phyloP scores from a whole-genome alignment of 2,113 vertebrate genomes.

The Erinaceus europaeus region DNA sequence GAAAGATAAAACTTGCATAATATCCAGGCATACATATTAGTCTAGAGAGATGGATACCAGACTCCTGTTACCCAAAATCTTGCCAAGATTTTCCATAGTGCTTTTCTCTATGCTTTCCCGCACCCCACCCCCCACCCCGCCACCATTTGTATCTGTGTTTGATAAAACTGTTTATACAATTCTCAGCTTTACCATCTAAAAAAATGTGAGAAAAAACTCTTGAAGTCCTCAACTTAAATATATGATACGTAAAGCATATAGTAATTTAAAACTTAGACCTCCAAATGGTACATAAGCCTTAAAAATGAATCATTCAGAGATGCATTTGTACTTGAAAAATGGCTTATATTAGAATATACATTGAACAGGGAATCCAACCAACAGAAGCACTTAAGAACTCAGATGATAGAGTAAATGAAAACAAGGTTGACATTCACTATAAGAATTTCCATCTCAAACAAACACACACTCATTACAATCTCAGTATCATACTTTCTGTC shows the following conservation, averaged over 20 bases:
- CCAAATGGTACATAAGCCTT: slow-evolving; percentile 22
- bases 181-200: slow-evolving; percentile 21
- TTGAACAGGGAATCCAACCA: background rate
- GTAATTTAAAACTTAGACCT: background rate
- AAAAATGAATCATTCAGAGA: slow-evolving; percentile 50
- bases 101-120: slow-evolving; percentile 16
- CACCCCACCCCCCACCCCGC: too few species aligned
- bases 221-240: background rate
- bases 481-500: background rate
- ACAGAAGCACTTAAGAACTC: background rate
- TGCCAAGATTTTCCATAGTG: slow-evolving; percentile 28
- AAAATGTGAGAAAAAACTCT: slow-evolving; percentile 47
- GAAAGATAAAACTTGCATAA: slow-evolving; percentile 49
- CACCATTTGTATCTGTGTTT: slow-evolving; percentile 55
- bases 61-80: slow-evolving; percentile 59
- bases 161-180: slow-evolving; percentile 35
- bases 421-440: background rate
- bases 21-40: slow-evolving; percentile 42
- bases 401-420: background rate
- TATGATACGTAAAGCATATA: background rate
- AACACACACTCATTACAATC: background rate
- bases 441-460: background rate
- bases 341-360: background rate
- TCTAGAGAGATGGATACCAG: slow-evolving; percentile 58
- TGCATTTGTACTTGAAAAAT: slow-evolving; percentile 39